A percentile compares a stretch with the other conserved stretches of the same genome.
Evolutionary conservation across 2,888 invertebrate species (phyloP).

Genomic region (Epistrophe grossulariae): DNA sequence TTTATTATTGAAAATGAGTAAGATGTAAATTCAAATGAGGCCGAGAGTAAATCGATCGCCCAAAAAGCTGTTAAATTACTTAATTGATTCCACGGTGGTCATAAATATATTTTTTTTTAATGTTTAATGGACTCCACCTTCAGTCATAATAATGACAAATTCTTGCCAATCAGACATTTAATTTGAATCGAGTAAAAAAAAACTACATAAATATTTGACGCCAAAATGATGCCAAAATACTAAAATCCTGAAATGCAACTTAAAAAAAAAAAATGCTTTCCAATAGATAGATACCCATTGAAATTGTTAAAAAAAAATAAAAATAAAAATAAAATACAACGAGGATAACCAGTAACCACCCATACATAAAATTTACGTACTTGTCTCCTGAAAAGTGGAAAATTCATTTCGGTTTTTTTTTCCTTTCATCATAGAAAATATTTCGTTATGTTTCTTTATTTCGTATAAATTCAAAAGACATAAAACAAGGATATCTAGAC

Average conservation of each 20-base stretch:
- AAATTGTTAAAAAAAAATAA: background rate
- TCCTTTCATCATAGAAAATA: background rate
- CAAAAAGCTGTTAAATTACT: no score
- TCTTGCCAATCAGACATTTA: no score
- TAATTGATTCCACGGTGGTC: no score
- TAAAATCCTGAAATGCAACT: constrained; percentile 8
- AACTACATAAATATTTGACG: no score
- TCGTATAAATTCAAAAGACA: background rate
- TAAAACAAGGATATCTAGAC: background rate
- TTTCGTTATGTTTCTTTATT: background rate
- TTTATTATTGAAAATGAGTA: no score
- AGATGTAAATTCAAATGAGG: no score
- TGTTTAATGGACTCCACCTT: no score
- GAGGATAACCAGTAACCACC: constrained; percentile 36
- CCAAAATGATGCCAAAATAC: background rate
- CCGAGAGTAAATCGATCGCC: no score
- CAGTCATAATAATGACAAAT: no score
- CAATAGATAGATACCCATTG: background rate
- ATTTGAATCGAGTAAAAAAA: no score
- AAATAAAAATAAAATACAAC: constrained; percentile 1
- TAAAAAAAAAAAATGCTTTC: background rate
- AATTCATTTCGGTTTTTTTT: constrained; percentile 41
- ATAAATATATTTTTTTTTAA: no score
- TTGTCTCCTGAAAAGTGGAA: constrained; percentile 46
- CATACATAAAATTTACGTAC: constrained; percentile 20